Evolutionary conservation across 1,140 invertebrate species (phyloP).

Genomic region (Cryptotermes secundus): DNA sequence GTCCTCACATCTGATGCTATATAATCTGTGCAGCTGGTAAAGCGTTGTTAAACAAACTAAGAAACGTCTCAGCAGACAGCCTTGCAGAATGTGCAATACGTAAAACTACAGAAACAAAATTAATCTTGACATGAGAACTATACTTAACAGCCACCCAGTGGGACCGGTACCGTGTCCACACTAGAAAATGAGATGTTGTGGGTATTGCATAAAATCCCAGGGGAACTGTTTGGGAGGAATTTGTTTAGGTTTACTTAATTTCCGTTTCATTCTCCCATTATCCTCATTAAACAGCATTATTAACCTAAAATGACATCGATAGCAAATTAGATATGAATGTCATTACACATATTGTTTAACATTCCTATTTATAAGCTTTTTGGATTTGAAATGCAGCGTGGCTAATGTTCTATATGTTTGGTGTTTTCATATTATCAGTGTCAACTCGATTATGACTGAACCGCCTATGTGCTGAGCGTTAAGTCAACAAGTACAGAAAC

Average conservation of each 20-base stretch:
- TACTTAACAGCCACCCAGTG: neutral
- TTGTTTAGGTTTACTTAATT: neutral
- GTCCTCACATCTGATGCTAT: no score
- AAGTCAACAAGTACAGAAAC: neutral
- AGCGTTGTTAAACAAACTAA: no score
- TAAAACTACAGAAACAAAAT: no score
- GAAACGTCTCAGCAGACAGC: no score
- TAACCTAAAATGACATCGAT: neutral
- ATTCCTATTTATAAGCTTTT: conserved; percentile 1
- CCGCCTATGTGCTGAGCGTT: neutral
- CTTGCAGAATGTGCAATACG: no score
- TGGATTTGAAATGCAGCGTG: neutral
- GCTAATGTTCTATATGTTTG: neutral
- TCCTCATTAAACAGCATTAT: neutral
- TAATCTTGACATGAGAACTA: no score
- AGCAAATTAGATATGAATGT: neutral
- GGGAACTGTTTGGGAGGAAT: neutral
- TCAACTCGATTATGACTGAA: neutral
- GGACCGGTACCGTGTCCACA: neutral
- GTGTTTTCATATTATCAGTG: neutral
- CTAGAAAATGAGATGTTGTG: neutral
- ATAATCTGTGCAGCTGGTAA: no score
- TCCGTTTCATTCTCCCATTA: neutral
- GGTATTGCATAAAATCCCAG: neutral
- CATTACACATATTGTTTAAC: neutral